phyloP scores from a whole-genome alignment of 2,113 vertebrate species.

The Heterochromis multidens region DNA sequence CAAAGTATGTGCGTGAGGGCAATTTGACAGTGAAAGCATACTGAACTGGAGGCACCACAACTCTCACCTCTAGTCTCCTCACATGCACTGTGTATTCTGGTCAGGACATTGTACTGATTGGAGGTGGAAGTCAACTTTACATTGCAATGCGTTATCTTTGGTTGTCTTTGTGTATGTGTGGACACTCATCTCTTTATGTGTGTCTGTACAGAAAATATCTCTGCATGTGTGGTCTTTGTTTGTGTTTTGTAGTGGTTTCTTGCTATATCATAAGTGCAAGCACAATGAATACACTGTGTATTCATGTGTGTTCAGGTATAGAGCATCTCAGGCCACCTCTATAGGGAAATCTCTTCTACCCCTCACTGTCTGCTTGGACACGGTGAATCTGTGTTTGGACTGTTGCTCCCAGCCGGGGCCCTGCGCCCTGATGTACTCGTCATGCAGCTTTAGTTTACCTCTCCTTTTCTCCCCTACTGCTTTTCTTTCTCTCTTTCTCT shows the following conservation, averaged over 20 bases:
- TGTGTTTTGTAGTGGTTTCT: background rate
- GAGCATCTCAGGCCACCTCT: constrained; percentile 12
- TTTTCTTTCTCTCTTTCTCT: background rate
- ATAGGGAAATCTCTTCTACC: constrained; percentile 50
- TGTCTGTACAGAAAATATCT: background rate
- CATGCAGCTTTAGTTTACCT: constrained; percentile 64
- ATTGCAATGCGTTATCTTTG: constrained; percentile 9
- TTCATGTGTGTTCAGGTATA: constrained; percentile 35
- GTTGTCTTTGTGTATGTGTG: background rate
- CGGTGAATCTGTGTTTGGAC: constrained; percentile 53
- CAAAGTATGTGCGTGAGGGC: background rate
- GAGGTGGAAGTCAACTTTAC: constrained; percentile 22
- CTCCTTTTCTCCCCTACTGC: background rate
- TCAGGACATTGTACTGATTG: constrained; percentile 9
- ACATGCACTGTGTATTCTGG: constrained; percentile 3
- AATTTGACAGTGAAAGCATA: constrained; percentile 14
- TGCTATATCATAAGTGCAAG: background rate
- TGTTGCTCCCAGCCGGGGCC: constrained; percentile 32
- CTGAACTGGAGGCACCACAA: background rate
- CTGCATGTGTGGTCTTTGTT: background rate
- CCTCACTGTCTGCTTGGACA: constrained; percentile 46
- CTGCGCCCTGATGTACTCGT: constrained; percentile 51
- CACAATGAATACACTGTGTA: background rate
- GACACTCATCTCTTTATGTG: background rate
- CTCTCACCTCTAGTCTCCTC: background rate